Evolutionary conservation across 1,140 invertebrate genomes (phyloP), one percentile per base, ranked within the genome.

Genomic region (Diabrotica undecimpunctata): DNA sequence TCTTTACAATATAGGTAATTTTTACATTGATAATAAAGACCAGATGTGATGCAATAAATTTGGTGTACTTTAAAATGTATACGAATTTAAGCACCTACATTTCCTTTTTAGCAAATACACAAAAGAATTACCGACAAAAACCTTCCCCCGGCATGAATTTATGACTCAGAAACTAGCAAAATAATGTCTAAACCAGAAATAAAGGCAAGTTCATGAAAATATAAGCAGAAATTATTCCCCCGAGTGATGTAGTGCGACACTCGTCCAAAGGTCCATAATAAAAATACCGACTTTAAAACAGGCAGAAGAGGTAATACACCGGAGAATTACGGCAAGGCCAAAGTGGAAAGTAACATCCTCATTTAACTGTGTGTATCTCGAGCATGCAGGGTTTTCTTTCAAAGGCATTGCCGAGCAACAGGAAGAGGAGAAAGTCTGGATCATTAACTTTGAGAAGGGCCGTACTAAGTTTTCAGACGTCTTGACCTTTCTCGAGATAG

Each of bases 121-220:
- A 46, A 46, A 46, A 46, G 41, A 46, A 46, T 46, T 8, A 46
- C 41, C n/a, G 41, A 5, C n/a, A 46, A 46, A 46, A 3, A 46
- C 8, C 41, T 10, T 46, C 41, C 41, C 8, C 41, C 8, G n/a
- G n/a, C 8, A 46, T 46, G 6, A 46, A 46, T 46, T 46, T 46
- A 46, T 46, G 41, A 46, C 41, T 46, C 41, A n/a, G 41, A 8
- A 46, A 46, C 41, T 46, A n/a, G 8, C 41, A 46, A n/a, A 46
- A 46, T 46, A 46, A 46, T 46, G 3, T 46, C 41, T 46, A 46
- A 46, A 6, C 41, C 41, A 46, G 41, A 46, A 46, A 46, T 46
- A 46, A 46, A n/a, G 41, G 41, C 41, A 46, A 46, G 41, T 46
- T 46, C 41, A 46, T 46, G 41, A 46, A 46, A 46, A 46, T 46